Base-by-base conservation (phyloP, 2,888 invertebrate species). In the Drosophila picticornis region DNA sequence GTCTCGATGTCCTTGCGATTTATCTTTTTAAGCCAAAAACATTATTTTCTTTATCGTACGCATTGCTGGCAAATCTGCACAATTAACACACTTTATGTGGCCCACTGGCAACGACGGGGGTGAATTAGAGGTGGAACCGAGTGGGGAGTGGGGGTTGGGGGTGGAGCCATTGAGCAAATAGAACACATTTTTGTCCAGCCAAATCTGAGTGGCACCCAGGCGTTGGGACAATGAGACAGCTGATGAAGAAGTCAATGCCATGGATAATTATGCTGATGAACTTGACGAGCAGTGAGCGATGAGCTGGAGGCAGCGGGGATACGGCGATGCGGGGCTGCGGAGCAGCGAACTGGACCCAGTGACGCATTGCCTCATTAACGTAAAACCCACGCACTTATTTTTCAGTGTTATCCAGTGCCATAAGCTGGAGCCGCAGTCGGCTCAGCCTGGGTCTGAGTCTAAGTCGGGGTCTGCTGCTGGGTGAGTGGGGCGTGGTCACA, bases 201-300 rank as follows among this genome's bases (percentile, higher is more conserved):
- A 74, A 80, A 78, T 78, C 80, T 72, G 71, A 48, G 80, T 25
- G 60, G 57, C 60, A 69, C 70, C 63, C 57, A 56, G 77, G 53
- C 72, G 43, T 58, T 58, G 56, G 56, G 57, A 85, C 83, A 85
- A 84, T 85, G 83, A 62, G 73, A 68, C 74, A 73, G 77, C 83
- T 84, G 90, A 90, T 90, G 88, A 88, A 85, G 86, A 88, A 90
- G 90, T 85, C 84, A 90, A 88, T 90, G 88, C 88, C 81, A 75
- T 70, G 84, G 87, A 84, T 86, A 84, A 88, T 84, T 88, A 84
- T 88, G 90, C 84, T 88, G 84, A 85, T 85, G 85, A 85, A 88
- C 88, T 88, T 85, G 90, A 85, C 81, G 67, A 66, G 38, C 56
- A 32, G 73, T 59, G 34, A 31, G 78, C 67, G 38, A 29, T 36